Conservation (phyloP, 2,888 invertebrate genomes). For the Orgyia antiqua region DNA sequence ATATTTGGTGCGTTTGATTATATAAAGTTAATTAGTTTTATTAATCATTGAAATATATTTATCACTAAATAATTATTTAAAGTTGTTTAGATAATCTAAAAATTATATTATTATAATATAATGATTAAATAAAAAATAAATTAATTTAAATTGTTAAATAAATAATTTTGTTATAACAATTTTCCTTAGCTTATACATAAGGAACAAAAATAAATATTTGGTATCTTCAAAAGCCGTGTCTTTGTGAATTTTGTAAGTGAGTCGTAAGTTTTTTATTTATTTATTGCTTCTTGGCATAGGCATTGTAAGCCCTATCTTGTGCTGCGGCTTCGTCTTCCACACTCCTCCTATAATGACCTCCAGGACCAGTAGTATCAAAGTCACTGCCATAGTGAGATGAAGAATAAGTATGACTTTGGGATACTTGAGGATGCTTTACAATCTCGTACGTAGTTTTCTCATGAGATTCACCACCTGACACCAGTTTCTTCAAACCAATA, state of each 20-base stretch:
- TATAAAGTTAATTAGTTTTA: slow-evolving; percentile 19
- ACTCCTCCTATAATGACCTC: slow-evolving; percentile 79
- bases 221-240: slow-evolving; percentile 29
- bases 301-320: slow-evolving; percentile 81
- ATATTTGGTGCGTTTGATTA: slow-evolving; percentile 47
- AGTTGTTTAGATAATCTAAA: slow-evolving; percentile 27
- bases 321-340: slow-evolving; percentile 79
- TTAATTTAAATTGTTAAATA: slow-evolving; percentile 14
- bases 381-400: slow-evolving; percentile 82
- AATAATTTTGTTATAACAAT: slow-evolving; percentile 10
- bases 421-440: slow-evolving; percentile 90
- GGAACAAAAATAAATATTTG: slow-evolving; percentile 25
- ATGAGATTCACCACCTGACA: slow-evolving; percentile 81
- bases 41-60: slow-evolving; percentile 2
- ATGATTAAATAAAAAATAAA: too few species aligned
- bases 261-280: slow-evolving; percentile 49
- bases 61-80: slow-evolving; percentile 1
- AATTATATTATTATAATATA: too few species aligned
- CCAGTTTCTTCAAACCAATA: slow-evolving; percentile 88
- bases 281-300: slow-evolving; percentile 66
- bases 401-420: slow-evolving; percentile 87
- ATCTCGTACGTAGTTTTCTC: slow-evolving; percentile 92
- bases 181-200: slow-evolving; percentile 34
- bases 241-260: slow-evolving; percentile 50
- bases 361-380: slow-evolving; percentile 76